A percentile compares a stretch with the other conserved stretches of the same genome.
Conservation (phyloP, 2,888 invertebrate genomes). For the Byasa hedistus region DNA sequence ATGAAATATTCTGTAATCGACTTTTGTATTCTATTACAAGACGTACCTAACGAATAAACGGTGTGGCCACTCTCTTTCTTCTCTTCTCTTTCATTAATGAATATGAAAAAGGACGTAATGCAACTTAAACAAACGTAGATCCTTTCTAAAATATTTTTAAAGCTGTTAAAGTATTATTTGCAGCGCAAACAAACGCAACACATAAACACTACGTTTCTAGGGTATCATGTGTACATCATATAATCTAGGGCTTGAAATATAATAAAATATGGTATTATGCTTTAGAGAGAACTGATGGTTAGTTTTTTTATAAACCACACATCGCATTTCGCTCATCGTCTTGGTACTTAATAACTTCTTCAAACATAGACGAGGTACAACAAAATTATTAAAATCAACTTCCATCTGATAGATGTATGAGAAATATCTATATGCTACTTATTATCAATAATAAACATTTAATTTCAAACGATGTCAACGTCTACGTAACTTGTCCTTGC, state of each 20-base stretch:
- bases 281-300: background rate
- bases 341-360: no score
- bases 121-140: background rate
- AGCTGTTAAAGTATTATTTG: background rate
- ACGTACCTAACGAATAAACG: background rate
- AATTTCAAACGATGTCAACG: conserved; percentile 12
- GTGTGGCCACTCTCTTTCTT: background rate
- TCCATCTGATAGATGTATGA: background rate
- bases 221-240: background rate
- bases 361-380: background rate
- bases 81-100: background rate
- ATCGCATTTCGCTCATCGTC: no score
- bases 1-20: background rate
- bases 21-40: background rate
- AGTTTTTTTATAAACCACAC: background rate
- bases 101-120: background rate
- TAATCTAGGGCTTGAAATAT: background rate
- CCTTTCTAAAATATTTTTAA: background rate
- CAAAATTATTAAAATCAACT: background rate
- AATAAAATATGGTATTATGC: background rate
- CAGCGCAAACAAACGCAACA: background rate
- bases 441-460: background rate
- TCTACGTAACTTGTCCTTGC: conserved; percentile 22
- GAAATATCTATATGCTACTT: background rate
- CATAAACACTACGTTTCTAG: background rate